Evolutionary conservation across 2,888 invertebrate species (phyloP).

Genomic region (Sinodicranocentrus sp.): DNA sequence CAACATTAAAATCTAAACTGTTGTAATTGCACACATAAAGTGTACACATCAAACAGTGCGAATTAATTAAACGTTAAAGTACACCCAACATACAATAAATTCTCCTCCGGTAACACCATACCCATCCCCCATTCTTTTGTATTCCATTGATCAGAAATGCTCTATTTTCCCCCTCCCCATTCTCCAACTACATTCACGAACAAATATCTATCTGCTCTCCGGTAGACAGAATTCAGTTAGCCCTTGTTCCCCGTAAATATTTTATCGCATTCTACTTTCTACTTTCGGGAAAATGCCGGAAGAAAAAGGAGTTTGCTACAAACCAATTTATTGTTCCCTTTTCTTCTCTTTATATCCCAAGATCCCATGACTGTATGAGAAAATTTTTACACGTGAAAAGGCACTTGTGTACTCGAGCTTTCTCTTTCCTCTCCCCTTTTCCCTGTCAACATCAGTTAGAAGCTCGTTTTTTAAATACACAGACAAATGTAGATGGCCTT

Average conservation of each 20-base stretch:
- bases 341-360: slow-evolving; percentile 1
- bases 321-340: slow-evolving; percentile 63
- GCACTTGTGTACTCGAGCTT: neutral
- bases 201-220: neutral
- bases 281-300: slow-evolving; percentile 48
- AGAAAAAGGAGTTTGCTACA: slow-evolving; percentile 31
- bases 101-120: too few relatives aligned
- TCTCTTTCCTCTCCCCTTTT: slow-evolving; percentile 19
- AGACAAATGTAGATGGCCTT: slow-evolving; percentile 38
- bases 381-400: slow-evolving; percentile 10
- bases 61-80: too few relatives aligned
- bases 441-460: slow-evolving; percentile 60
- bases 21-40: too few relatives aligned
- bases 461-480: slow-evolving; percentile 37
- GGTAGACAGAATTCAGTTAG: slow-evolving; percentile 39
- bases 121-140: too few relatives aligned
- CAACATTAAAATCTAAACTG: too few relatives aligned
- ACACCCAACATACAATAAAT: too few relatives aligned
- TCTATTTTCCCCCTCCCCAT: too few relatives aligned
- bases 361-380: slow-evolving; percentile 11
- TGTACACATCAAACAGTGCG: too few relatives aligned
- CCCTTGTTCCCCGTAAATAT: slow-evolving; percentile 63
- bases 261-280: slow-evolving; percentile 67
- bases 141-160: too few relatives aligned
- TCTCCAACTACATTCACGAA: too few relatives aligned